phyloP scores from a whole-genome alignment of 2,113 vertebrate genomes.

The Gopherus flavomarginatus region DNA sequence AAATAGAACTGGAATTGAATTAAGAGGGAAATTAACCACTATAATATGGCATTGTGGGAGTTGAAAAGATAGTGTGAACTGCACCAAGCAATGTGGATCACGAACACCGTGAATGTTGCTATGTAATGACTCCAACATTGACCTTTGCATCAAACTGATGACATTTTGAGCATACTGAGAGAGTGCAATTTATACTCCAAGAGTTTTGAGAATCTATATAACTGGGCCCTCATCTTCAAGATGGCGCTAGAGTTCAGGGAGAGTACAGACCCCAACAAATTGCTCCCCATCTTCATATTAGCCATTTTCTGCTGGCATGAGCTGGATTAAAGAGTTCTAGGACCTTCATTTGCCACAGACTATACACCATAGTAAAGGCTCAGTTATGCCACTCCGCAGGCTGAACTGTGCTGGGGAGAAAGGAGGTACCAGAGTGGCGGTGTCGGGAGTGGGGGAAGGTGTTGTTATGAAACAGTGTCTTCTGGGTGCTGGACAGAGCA shows the following conservation, averaged over 20 bases:
- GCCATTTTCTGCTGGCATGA: not conserved
- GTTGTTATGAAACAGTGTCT: constrained; percentile 43
- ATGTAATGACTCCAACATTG: not conserved
- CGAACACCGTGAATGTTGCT: rapidly evolving
- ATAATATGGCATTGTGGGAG: not conserved
- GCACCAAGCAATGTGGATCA: not conserved
- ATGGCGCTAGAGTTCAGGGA: not conserved
- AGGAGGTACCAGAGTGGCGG: constrained; percentile 49
- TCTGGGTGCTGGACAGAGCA: constrained; percentile 58
- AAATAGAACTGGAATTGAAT: not conserved
- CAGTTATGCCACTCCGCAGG: constrained; percentile 25
- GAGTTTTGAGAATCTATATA: not conserved
- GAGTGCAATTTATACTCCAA: not conserved
- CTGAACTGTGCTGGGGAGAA: constrained; percentile 38
- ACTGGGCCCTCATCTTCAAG: not conserved
- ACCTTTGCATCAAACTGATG: not conserved
- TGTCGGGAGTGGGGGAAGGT: constrained; percentile 12
- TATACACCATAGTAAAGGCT: not conserved
- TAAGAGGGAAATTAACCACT: not conserved
- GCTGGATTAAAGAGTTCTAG: not conserved
- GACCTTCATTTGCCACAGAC: constrained; percentile 30
- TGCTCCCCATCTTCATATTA: not conserved
- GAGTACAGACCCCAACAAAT: not conserved
- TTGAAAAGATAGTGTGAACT: not conserved
- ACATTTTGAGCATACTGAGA: not conserved